Base-by-base conservation (phyloP, 2,113 vertebrate genomes). In the Myxocyprinus asiaticus region DNA sequence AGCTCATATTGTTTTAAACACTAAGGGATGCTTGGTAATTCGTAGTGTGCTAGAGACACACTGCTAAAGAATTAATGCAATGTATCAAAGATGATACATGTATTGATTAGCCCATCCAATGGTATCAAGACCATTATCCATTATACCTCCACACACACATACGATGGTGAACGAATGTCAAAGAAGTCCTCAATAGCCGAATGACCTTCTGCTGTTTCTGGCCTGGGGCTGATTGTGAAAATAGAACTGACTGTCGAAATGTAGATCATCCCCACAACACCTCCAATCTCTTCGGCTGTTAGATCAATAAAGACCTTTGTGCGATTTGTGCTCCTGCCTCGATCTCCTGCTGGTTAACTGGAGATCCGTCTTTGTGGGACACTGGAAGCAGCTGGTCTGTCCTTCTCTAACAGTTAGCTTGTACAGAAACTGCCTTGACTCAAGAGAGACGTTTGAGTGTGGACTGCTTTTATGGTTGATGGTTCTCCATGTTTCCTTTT, bases 271-370 rank as follows among this genome's bases (percentile, higher is more conserved):
- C 33, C 50, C 8, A 51, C 64, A 76, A 81, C 53, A 55, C 55
- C 43, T 81, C 42, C 48, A 67, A 56, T 81, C 47, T 11, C 14
- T 67, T 44, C n/a, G 22, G 22, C 64, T 61, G 50, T 61, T 63
- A 66, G 76, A 67, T 79, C 77, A 79, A 50, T 79, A 73, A 67
- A 70, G 77, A 45, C 53, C 69, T 69, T 67, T 61, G 77, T 75
- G 72, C 68, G 55, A 64, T 61, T 82, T 72, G 63, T 79, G 56
- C n/a, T 43, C 55, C 42, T 33, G 22, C 22, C 22, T 33, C 22
- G 22, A 33, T 33, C 22, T 33, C 22, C 22, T 72, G 68, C 62
- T 65, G 78, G 61, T 15, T 64, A 53, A 76, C 59, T 58, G 68
- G 68, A 48, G 58, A 22, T 55, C 10, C 9, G 61, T 79, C 67